Evolutionary conservation across 53 echinoderm and acorn worm genomes (phyloP).

Genomic region (Actinopyga echinites): DNA sequence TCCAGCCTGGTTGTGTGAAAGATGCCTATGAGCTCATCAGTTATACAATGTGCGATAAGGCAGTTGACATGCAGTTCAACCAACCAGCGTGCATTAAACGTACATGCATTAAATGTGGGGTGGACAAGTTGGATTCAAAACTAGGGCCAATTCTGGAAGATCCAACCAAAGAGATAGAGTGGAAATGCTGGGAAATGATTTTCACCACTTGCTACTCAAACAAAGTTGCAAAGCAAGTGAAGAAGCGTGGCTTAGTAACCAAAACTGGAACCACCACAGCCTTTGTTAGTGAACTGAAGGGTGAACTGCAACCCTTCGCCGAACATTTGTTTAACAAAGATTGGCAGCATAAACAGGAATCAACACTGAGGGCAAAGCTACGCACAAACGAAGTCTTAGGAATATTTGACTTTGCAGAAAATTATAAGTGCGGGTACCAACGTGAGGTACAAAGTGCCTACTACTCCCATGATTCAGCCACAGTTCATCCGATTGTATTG

Average conservation of each 20-base stretch:
- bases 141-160: neutral
- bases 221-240: neutral
- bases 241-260: conserved; percentile 32
- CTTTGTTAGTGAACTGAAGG: conserved; percentile 30
- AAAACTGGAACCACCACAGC: conserved; percentile 11
- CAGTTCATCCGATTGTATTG: conserved; percentile 60
- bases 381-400: conserved; percentile 35
- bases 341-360: conserved; percentile 50
- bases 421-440: conserved; percentile 61
- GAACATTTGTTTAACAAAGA: conserved; percentile 58
- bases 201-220: conserved; percentile 15
- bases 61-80: conserved; percentile 25
- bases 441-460: conserved; percentile 67
- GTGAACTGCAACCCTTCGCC: conserved; percentile 30
- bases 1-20: conserved; percentile 39
- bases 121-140: neutral
- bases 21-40: conserved; percentile 12
- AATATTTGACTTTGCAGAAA: conserved; percentile 63
- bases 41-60: conserved; percentile 42
- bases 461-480: conserved; percentile 59
- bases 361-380: conserved; percentile 28
- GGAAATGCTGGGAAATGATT: conserved; percentile 34
- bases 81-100: conserved; percentile 50
- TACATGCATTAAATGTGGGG: conserved; percentile 44
- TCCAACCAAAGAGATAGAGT: neutral